A percentile compares a stretch with the other conserved stretches of the same genome.
Conservation (phyloP, 37 sponge, comb jelly and placozoan species). For the Lycopodina hypogea region DNA sequence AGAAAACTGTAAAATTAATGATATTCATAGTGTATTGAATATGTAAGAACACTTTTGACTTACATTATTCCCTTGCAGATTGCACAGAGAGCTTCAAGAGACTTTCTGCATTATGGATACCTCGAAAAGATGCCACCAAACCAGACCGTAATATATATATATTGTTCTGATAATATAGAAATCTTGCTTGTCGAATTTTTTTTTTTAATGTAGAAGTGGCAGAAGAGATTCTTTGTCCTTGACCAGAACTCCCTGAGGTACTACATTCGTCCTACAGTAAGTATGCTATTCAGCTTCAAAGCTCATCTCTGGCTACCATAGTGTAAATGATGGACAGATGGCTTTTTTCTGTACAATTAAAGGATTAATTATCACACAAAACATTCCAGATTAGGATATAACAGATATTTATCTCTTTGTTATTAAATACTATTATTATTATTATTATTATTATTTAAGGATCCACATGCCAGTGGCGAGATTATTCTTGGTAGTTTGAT, state of each 20-base stretch:
- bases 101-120: slow-evolving; percentile 36
- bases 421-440: background rate
- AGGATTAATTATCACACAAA: no score
- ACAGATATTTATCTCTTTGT: no score
- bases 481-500: slow-evolving; percentile 32
- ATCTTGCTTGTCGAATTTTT: background rate
- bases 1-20: slow-evolving; percentile 22
- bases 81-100: slow-evolving; percentile 16
- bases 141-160: slow-evolving; percentile 15
- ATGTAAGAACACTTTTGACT: slow-evolving; percentile 1
- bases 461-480: slow-evolving; percentile 73
- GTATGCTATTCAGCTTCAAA: no score
- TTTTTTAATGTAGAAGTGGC: slow-evolving; percentile 48
- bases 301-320: no score
- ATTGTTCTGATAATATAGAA: background rate
- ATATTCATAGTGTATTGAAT: background rate
- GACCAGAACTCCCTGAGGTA: slow-evolving; percentile 60
- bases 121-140: slow-evolving; percentile 51
- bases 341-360: no score
- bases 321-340: no score
- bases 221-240: slow-evolving; percentile 75
- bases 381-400: no score
- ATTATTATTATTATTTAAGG: slow-evolving; percentile 29
- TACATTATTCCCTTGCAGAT: background rate
- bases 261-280: slow-evolving; percentile 54